phyloP scores from a whole-genome alignment of 2,888 invertebrate species.

The Clostera curtula region DNA sequence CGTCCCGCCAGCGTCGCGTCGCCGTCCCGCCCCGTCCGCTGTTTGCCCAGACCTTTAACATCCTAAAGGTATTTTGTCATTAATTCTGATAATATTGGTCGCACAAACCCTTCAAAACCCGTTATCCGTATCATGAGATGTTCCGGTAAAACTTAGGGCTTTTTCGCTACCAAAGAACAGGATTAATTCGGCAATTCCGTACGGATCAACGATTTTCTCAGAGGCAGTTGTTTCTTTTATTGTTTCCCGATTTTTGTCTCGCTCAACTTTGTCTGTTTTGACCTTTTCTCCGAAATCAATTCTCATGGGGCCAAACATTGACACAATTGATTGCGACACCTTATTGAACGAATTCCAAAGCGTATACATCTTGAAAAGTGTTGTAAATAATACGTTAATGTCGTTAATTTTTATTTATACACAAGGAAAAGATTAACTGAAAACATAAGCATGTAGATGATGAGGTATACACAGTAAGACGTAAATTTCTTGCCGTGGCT shows the following conservation, averaged over 20 bases:
- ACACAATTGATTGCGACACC: slow-evolving; percentile 88
- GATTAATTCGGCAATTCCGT: slow-evolving; percentile 87
- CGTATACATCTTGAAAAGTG: slow-evolving; percentile 90
- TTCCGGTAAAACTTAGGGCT: slow-evolving; percentile 88
- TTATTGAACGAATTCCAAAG: slow-evolving; percentile 83
- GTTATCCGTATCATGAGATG: slow-evolving; percentile 87
- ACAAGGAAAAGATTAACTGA: too few species aligned
- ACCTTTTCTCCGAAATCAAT: slow-evolving; percentile 22
- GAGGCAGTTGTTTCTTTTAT: slow-evolving; percentile 14
- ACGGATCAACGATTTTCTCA: slow-evolving; percentile 23
- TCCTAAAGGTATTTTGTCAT: too few species aligned
- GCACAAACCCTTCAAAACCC: slow-evolving; percentile 56
- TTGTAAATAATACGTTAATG: too few species aligned
- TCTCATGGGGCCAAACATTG: slow-evolving; percentile 74
- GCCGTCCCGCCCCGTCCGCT: too few species aligned
- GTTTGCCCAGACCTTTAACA: too few species aligned
- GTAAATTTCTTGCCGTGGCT: too few species aligned
- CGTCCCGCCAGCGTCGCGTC: too few species aligned
- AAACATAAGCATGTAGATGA: too few species aligned
- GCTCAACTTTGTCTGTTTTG: slow-evolving; percentile 10
- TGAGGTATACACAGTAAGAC: too few species aligned
- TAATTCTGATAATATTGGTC: too few species aligned
- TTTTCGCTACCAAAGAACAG: slow-evolving; percentile 87
- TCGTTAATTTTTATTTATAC: too few species aligned
- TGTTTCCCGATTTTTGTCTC: slow-evolving; percentile 11